Conservation (phyloP, 1,140 invertebrate species). For the Zaprionus capensis region DNA sequence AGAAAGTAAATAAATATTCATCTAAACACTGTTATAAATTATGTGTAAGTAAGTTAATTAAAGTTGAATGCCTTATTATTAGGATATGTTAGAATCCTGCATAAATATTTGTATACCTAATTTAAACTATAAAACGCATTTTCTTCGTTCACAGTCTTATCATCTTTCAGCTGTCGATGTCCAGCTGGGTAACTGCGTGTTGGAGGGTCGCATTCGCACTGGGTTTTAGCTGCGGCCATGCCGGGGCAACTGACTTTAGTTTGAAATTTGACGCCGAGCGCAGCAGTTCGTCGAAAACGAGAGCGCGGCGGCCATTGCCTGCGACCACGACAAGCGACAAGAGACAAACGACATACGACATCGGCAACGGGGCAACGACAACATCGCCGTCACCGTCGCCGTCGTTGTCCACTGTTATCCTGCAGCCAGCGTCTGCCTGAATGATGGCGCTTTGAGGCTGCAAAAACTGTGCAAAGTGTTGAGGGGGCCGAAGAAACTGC, state of each 20-base stretch:
- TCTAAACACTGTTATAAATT: no score
- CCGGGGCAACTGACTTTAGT: slow-evolving; percentile 70
- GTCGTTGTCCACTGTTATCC: slow-evolving; percentile 35
- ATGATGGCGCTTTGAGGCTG: slow-evolving; percentile 8
- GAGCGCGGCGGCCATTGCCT: slow-evolving; percentile 57
- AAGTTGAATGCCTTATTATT: no score
- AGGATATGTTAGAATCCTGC: neutral
- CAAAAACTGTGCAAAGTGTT: neutral
- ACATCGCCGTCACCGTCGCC: slow-evolving; percentile 4
- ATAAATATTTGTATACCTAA: neutral
- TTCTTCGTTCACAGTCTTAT: neutral
- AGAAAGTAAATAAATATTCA: no score
- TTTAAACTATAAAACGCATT: neutral
- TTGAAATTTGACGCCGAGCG: slow-evolving; percentile 81
- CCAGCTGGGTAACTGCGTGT: slow-evolving; percentile 31
- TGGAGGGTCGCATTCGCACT: slow-evolving; percentile 48
- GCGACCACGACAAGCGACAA: neutral
- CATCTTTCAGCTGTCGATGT: slow-evolving; percentile 5
- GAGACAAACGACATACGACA: neutral
- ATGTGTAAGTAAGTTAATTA: no score
- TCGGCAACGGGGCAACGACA: neutral
- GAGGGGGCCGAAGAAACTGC: slow-evolving; percentile 2
- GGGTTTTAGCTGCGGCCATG: slow-evolving; percentile 50
- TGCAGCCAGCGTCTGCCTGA: slow-evolving; percentile 37
- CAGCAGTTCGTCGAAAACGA: slow-evolving; percentile 64